Evolutionary conservation across 2,888 invertebrate genomes (phyloP), one percentile per base, ranked within the genome.

Genomic region (Eretmocerus hayati): DNA sequence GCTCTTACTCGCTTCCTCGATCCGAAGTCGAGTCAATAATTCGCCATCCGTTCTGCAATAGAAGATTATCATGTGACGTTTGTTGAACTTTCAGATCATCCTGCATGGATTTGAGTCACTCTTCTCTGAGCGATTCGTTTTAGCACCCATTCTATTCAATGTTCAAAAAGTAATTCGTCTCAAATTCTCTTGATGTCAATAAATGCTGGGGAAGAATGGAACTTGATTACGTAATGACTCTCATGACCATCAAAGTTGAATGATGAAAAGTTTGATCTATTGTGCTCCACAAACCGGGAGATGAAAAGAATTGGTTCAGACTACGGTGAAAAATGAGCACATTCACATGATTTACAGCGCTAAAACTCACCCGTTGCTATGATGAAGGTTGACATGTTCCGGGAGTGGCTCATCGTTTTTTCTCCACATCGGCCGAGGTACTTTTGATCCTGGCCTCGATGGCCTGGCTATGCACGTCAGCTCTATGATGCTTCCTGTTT

Each of bases 401-500:
- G 69, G 66, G 46, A 71, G 48, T 41, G 51, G 57, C 48, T 61
- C 59, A 21, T 63, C 62, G 58, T 65, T 63, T 61, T 69, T 71
- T 53, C 59, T 63, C 70, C 70, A 71, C 19, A 62, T 60, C 35
- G 69, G 69, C 60, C 66, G 59, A 33, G 69, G 67, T 21, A 69
- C 63, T 56, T 56, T 61, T 37, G 65, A 66, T 38, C 71, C 69
- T 51, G 73, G 69, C 50, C 71, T 74, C 52, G 74, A 72, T 39
- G 74, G 67, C 15, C 73, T 72, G 35, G 75, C 74, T 59, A 75
- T 70, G 56, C 84, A 84, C 26, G 81, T 78, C 54, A 86, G 74
- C 68, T 84, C 84, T 58, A 86, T 83, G 47, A 81, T 78, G 67
- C 84, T 85, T 58, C 85, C 85, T 23, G 83, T 79, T 73, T 85